Evolutionary conservation across 2,888 invertebrate species (phyloP).

Genomic region (Oligia fasciuncula): DNA sequence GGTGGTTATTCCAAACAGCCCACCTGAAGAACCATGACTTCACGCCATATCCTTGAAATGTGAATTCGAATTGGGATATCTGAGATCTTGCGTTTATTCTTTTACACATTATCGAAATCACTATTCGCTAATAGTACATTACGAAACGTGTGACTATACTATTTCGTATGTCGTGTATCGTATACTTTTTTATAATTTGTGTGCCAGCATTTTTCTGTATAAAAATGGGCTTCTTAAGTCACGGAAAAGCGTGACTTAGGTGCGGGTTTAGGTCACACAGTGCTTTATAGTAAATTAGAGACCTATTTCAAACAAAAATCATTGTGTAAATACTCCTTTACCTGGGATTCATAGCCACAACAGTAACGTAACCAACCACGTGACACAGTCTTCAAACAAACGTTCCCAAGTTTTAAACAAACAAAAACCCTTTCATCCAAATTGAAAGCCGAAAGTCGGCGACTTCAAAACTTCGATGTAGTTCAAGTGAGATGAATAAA

Average conservation of each 20-base stretch:
- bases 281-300: not conserved
- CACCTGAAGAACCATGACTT: too few species aligned
- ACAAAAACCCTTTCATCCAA: constrained; percentile 62
- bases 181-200: too few species aligned
- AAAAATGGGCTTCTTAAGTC: not conserved
- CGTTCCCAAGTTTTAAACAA: constrained; percentile 47
- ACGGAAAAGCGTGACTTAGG: not conserved
- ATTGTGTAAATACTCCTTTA: not conserved
- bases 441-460: constrained; percentile 61
- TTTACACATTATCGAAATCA: not conserved
- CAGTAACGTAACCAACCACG: constrained; percentile 12
- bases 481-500: constrained; percentile 65
- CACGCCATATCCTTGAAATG: too few species aligned
- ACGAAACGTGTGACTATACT: too few species aligned
- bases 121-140: not conserved
- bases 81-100: not conserved
- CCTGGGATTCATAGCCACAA: not conserved
- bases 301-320: not conserved
- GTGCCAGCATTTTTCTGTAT: too few species aligned
- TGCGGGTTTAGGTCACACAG: not conserved
- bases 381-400: constrained; percentile 28
- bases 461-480: constrained; percentile 43
- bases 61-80: not conserved
- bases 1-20: too few species aligned
- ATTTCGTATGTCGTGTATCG: too few species aligned